A percentile compares a stretch with the other conserved stretches of the same genome.
Conservation (phyloP, 2,113 vertebrate species). For the Scartelaos histophorus region DNA sequence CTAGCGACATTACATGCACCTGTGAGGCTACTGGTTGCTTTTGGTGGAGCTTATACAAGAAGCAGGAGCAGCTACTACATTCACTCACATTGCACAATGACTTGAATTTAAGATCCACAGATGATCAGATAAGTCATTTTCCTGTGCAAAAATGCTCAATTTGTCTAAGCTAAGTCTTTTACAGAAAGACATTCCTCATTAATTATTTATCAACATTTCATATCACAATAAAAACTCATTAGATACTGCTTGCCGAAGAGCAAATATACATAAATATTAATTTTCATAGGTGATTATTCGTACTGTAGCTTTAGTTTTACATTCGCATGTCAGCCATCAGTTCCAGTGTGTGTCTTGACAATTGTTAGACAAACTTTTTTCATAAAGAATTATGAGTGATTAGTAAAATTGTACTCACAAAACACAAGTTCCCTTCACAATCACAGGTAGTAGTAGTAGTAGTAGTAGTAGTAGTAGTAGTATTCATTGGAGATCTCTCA, state of each 20-base stretch:
- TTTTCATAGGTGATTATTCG: neutral
- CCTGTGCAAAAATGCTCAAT: constrained; percentile 42
- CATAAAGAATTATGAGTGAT: neutral
- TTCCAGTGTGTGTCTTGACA: neutral
- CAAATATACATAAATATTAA: constrained; percentile 27
- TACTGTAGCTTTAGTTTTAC: neutral
- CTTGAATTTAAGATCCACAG: neutral
- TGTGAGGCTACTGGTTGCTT: constrained; percentile 13
- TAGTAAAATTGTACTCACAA: neutral
- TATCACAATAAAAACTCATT: constrained; percentile 35
- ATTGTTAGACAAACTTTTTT: neutral
- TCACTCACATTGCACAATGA: constrained; percentile 13
- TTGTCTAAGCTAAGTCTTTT: constrained; percentile 8
- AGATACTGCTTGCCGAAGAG: constrained; percentile 29
- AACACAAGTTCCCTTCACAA: neutral
- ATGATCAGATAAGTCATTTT: neutral
- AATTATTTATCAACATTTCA: constrained; percentile 45
- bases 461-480: no score
- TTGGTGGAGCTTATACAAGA: constrained; percentile 19
- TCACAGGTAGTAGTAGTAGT: neutral
- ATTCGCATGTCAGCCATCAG: neutral
- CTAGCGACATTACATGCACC: neutral
- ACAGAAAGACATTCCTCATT: constrained; percentile 12
- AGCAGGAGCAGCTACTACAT: constrained; percentile 14
- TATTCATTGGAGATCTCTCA: neutral